Base-by-base conservation (phyloP, 2,797 vertebrate genomes). In the Leucoraja ocellata region DNA sequence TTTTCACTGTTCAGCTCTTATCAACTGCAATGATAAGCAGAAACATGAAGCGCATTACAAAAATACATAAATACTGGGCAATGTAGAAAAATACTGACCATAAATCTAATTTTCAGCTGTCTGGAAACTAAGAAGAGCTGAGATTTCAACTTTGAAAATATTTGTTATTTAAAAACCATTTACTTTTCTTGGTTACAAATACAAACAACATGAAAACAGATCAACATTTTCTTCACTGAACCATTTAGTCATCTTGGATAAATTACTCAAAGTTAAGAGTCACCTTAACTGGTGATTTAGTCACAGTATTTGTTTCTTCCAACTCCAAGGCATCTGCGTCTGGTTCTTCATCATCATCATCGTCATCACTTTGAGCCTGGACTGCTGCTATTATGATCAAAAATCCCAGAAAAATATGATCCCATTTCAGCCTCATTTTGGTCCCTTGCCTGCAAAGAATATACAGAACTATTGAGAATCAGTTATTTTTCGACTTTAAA, bases 371-470 rank as follows among this genome's bases (percentile, higher is more conserved):
- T 93, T 98, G 97, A 93, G 96, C 94, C 94, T 94, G 94, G 32
- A 93, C 94, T 93, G 95, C 73, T 23, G 95, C 95, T 94, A 94
- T 94, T 79, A 97, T 94, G 81, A 96, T 93, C 7, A 98, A 94
- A 93, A 97, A 93, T 94, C 96, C 88, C 93, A 97, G 92, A 93
- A 94, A 98, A 93, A 95, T 96, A 96, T 95, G 97, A 84, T 96
- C 94, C 96, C 97, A 96, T 94, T 95, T 96, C 94, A 97, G 94
- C 94, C 93, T 97, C 99, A 99, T 99, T 94, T 1, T 94, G 93
- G 25, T 76, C 46, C 39, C 39, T 58, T 76, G 25, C 71, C 68
- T 76, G 73, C 54, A 28, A 25, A 39, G 71, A 92, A 92, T 39
- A 76, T 73, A 46, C 90, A 92, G 21, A 74, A 58, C 16, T 68